Percentiles rank a stretch among this genome's conserved stretches.
These are phyloP conservation scores for Gallinago media DNA, from an alignment of 2,113 vertebrate species.

Conservation along the genomic window DNA sequence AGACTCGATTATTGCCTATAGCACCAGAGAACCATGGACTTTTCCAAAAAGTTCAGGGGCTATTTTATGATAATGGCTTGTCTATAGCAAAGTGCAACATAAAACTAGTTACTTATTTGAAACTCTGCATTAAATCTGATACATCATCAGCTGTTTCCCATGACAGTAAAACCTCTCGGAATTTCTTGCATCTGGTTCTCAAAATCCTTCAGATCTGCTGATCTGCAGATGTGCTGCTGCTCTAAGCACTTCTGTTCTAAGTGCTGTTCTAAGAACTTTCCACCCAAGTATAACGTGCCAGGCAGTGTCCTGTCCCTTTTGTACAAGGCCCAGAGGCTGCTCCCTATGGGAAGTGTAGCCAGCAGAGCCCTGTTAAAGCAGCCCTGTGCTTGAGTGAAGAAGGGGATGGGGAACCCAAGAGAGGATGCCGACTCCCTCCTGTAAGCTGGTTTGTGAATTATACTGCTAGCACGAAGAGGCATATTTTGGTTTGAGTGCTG, in stretches of 20 bases:
- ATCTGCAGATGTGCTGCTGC: neutral
- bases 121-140: neutral
- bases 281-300: neutral
- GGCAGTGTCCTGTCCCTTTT: neutral
- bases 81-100: neutral
- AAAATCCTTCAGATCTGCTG: neutral
- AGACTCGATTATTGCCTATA: neutral
- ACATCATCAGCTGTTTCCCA: neutral
- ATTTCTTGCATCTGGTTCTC: neutral
- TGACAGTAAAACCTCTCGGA: neutral
- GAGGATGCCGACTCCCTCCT: neutral
- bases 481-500: neutral
- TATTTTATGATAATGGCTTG: neutral
- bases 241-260: too few species aligned
- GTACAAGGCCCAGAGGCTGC: neutral
- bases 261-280: too few species aligned
- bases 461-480: neutral
- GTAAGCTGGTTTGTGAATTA: neutral
- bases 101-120: neutral
- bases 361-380: neutral
- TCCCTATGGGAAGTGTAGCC: rapidly evolving
- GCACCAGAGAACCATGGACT: neutral
- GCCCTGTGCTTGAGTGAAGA: neutral
- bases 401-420: neutral
- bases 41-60: neutral